Evolutionary conservation across 2,113 vertebrate genomes (phyloP).

Genomic region (Henicopernis longicauda): DNA sequence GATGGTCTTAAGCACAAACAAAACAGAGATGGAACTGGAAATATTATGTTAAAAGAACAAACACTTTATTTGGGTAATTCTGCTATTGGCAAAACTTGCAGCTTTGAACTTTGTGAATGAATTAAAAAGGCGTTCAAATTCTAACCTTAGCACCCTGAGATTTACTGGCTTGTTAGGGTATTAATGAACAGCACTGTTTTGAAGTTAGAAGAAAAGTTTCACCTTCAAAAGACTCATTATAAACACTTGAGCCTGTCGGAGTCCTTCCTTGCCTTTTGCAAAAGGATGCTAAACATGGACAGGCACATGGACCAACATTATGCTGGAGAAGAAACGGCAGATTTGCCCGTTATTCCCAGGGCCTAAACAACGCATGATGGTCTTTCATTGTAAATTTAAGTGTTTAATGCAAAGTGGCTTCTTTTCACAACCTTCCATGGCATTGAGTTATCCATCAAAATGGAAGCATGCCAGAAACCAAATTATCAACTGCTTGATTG

Average conservation of each 20-base stretch:
- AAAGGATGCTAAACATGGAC: background rate
- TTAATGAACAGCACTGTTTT: background rate
- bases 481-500: slow-evolving; percentile 16
- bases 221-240: background rate
- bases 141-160: background rate
- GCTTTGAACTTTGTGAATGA: background rate
- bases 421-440: background rate
- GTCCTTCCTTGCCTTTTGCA: background rate
- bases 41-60: slow-evolving; percentile 21
- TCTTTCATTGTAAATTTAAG: slow-evolving; percentile 26
- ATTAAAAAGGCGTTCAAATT: slow-evolving; percentile 14
- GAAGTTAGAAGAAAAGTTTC: background rate
- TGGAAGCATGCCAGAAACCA: slow-evolving; percentile 32
- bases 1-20: background rate
- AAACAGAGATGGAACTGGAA: slow-evolving; percentile 12
- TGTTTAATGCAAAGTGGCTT: slow-evolving; percentile 9
- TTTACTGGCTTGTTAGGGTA: background rate
- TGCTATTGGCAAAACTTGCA: slow-evolving; percentile 8
- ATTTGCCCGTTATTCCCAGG: background rate
- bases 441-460: slow-evolving; percentile 9
- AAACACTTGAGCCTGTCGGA: background rate
- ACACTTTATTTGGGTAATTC: slow-evolving; percentile 1
- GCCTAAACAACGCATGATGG: background rate
- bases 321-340: background rate
- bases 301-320: background rate